phyloP scores from a whole-genome alignment of 1,140 invertebrate species.

The Phymorhynchus buccinoides region DNA sequence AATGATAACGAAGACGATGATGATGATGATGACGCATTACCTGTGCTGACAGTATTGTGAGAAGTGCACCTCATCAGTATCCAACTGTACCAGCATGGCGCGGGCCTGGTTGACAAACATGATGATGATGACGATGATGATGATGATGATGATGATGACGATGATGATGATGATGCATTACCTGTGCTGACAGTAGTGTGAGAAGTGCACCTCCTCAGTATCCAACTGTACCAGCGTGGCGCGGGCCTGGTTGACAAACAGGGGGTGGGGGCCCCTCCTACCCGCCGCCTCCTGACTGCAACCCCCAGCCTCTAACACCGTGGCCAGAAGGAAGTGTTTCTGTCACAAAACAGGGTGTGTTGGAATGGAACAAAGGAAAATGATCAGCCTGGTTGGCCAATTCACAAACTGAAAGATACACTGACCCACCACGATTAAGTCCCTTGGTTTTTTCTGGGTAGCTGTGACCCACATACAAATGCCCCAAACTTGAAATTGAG shows the following conservation, averaged over 20 bases:
- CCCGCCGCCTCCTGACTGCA: constrained; percentile 57
- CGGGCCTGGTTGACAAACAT: too few species aligned
- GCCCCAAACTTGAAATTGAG: too few species aligned
- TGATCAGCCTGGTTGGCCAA: too few species aligned
- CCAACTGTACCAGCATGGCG: constrained; percentile 65
- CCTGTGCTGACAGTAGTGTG: constrained; percentile 67
- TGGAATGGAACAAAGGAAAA: not conserved
- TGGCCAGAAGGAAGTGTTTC: constrained; percentile 67
- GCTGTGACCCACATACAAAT: too few species aligned
- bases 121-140: too few species aligned
- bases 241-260: constrained; percentile 73
- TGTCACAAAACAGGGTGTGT: constrained; percentile 50
- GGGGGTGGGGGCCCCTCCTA: constrained; percentile 64
- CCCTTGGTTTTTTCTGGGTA: too few species aligned
- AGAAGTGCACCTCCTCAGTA: constrained; percentile 67
- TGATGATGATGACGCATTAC: too few species aligned
- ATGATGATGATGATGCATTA: constrained; percentile 41
- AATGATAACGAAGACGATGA: too few species aligned
- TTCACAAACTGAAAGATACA: not conserved
- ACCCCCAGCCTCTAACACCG: constrained; percentile 69
- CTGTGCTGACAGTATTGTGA: constrained; percentile 65
- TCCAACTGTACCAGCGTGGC: constrained; percentile 73
- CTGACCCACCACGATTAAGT: too few species aligned
- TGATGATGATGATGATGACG: too few species aligned
- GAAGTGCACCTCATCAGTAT: constrained; percentile 69